These are phyloP conservation scores for Pegoplata infirma DNA, from an alignment of 2,888 invertebrate species.

Conservation along the genomic window DNA sequence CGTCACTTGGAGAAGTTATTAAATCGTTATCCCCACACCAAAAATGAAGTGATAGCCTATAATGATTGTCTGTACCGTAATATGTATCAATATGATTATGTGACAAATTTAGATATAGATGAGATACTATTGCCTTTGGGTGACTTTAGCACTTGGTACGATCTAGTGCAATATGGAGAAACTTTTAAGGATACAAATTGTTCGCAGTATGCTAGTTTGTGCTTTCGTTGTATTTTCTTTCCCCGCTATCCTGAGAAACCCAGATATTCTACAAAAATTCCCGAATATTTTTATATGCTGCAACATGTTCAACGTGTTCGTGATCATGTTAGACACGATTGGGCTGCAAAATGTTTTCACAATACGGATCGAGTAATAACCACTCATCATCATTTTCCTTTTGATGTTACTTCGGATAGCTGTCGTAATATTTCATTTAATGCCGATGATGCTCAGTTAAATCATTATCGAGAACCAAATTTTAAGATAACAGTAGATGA, in stretches of 20 bases:
- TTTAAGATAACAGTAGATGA: slow-evolving; percentile 89
- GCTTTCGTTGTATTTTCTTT: slow-evolving; percentile 94
- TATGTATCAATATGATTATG: slow-evolving; percentile 91
- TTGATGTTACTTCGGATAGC: too few species aligned
- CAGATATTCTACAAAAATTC: slow-evolving; percentile 83
- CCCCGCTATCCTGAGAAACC: slow-evolving; percentile 89
- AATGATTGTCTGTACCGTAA: slow-evolving; percentile 97
- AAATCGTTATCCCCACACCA: slow-evolving; percentile 84
- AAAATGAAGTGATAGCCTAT: slow-evolving; percentile 92
- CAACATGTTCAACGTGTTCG: slow-evolving; percentile 92
- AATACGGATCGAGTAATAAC: too few species aligned
- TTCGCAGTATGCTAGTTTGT: slow-evolving; percentile 84
- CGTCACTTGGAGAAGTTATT: slow-evolving; percentile 75
- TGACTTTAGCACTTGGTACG: slow-evolving; percentile 83
- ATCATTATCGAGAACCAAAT: slow-evolving; percentile 93
- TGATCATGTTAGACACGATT: slow-evolving; percentile 86
- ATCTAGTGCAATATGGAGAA: slow-evolving; percentile 84
- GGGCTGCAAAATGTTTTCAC: slow-evolving; percentile 84
- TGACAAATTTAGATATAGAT: slow-evolving; percentile 92
- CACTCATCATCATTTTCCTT: too few species aligned
- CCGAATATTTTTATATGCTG: slow-evolving; percentile 93
- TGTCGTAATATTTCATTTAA: too few species aligned
- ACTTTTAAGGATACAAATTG: slow-evolving; percentile 83
- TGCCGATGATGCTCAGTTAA: slow-evolving; percentile 84
- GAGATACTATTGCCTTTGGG: slow-evolving; percentile 94